phyloP scores from a whole-genome alignment of 2,113 vertebrate species.

The Zosterops borbonicus region DNA sequence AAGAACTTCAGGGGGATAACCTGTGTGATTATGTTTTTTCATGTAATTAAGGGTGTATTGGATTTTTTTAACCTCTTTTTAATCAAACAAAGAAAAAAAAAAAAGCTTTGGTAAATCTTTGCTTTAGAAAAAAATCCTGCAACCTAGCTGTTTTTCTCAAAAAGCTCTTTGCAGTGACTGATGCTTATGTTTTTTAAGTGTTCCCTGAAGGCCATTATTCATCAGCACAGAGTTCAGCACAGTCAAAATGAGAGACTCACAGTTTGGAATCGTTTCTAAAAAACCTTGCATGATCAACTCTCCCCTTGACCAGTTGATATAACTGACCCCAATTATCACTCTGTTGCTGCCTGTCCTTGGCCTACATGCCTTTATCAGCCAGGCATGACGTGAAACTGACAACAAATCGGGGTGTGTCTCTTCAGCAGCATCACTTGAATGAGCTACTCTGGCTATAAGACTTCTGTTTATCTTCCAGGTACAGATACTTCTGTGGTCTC shows the following conservation, averaged over 20 bases:
- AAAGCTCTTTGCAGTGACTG: neutral
- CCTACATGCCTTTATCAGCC: neutral
- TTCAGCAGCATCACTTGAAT: neutral
- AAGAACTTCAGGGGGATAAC: neutral
- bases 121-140: neutral
- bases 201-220: neutral
- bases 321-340: neutral
- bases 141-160: neutral
- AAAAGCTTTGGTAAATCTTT: neutral
- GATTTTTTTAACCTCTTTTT: neutral
- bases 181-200: neutral
- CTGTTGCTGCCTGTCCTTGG: neutral
- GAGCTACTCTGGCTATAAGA: neutral
- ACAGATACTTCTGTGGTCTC: neutral
- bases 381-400: accelerated
- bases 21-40: neutral
- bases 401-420: neutral
- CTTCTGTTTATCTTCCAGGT: neutral
- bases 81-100: neutral
- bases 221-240: neutral
- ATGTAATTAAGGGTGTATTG: neutral
- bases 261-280: neutral
- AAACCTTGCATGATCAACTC: neutral
- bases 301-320: neutral
- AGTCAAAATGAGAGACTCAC: neutral